Percentiles rank a stretch among this genome's conserved stretches.
Conservation (phyloP, 2,113 vertebrate species). For the Thryonomys swinderianus region DNA sequence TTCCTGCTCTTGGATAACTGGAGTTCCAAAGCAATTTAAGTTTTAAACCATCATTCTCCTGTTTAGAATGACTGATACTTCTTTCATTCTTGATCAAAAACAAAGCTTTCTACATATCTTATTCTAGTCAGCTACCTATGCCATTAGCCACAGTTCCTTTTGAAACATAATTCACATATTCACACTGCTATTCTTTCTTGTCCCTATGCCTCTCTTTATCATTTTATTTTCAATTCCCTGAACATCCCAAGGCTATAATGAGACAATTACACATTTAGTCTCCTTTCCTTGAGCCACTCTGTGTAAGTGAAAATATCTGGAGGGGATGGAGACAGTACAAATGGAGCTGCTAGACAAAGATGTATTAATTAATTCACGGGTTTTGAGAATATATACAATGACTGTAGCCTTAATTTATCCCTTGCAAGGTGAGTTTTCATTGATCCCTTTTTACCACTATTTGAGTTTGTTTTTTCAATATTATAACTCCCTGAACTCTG, state of each 20-base stretch:
- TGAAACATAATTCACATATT: not conserved
- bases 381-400: not conserved
- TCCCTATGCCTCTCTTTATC: not conserved
- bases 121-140: not conserved
- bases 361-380: not conserved
- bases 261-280: not conserved
- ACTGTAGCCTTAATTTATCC: not conserved
- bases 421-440: not conserved
- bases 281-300: not conserved
- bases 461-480: not conserved
- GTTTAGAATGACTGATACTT: not conserved
- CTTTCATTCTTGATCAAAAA: not conserved
- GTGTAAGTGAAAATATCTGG: not conserved
- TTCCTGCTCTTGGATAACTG: not conserved
- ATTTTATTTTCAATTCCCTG: constrained; percentile 30
- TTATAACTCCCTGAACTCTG: not conserved
- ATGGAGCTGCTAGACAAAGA: not conserved
- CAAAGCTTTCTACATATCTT: not conserved
- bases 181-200: not conserved
- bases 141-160: not conserved
- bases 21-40: not conserved
- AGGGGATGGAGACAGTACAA: not conserved
- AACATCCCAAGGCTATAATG: not conserved
- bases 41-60: not conserved
- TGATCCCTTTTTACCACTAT: not conserved